Evolutionary conservation across 1,140 invertebrate species (phyloP).

Genomic region (Colletes gigas): DNA sequence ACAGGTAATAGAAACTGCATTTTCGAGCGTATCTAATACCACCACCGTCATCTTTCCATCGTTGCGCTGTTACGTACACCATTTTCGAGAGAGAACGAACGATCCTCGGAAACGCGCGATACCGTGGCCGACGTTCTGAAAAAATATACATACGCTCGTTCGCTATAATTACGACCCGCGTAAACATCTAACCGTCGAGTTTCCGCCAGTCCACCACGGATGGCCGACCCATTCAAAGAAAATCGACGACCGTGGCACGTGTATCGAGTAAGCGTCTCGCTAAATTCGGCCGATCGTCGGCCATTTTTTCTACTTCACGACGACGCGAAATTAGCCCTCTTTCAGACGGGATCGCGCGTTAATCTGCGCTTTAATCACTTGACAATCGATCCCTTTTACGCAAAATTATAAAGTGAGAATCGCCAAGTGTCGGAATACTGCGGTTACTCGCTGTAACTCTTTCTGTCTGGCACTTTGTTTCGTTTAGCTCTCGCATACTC

Average conservation of each 20-base stretch:
- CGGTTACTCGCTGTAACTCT: no score
- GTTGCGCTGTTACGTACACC: background rate
- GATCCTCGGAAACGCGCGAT: slow-evolving; percentile 56
- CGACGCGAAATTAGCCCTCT: no score
- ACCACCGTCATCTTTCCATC: slow-evolving; percentile 42
- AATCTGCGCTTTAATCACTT: no score
- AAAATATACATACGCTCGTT: slow-evolving; percentile 34
- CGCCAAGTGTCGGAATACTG: no score
- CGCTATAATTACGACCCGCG: slow-evolving; percentile 44
- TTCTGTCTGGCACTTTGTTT: no score
- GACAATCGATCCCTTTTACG: no score
- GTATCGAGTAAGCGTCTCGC: background rate
- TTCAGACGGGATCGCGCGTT: no score
- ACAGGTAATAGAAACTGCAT: slow-evolving; percentile 68
- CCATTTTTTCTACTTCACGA: background rate
- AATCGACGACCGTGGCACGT: slow-evolving; percentile 13
- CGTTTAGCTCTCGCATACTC: no score
- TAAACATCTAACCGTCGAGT: slow-evolving; percentile 31
- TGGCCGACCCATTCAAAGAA: slow-evolving; percentile 11
- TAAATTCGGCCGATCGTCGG: no score
- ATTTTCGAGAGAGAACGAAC: slow-evolving; percentile 10
- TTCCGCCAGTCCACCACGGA: slow-evolving; percentile 18
- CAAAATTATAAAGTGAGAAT: no score
- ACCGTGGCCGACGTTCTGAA: slow-evolving; percentile 20
- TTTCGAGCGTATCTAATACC: no score